Percentiles rank a stretch among this genome's conserved stretches.
These are phyloP conservation scores for Molorchus minor DNA, from an alignment of 2,888 invertebrate genomes.

Conservation along the genomic window DNA sequence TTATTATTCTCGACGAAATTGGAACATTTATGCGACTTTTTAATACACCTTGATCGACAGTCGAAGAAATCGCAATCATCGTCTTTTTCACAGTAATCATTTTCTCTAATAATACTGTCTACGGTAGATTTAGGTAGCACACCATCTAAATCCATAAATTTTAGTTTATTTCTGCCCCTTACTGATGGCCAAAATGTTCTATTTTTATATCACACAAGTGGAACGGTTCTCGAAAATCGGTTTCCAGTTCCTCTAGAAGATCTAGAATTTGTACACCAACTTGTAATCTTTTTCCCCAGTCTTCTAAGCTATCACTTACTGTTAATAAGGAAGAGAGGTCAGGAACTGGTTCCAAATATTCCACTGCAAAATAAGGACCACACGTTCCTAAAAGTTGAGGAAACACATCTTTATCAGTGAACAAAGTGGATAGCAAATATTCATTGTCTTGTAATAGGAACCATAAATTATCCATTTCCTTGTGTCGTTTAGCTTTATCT, in stretches of 20 bases:
- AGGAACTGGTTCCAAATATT: constrained; percentile 69
- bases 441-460: constrained; percentile 73
- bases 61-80: constrained; percentile 75
- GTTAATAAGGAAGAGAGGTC: constrained; percentile 65
- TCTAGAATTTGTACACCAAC: constrained; percentile 71
- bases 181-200: constrained; percentile 71
- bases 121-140: constrained; percentile 68
- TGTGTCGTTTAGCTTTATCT: constrained; percentile 58
- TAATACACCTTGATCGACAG: constrained; percentile 71
- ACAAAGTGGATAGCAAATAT: constrained; percentile 69
- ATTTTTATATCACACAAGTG: constrained; percentile 75
- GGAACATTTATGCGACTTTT: constrained; percentile 65
- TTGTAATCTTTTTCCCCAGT: constrained; percentile 68
- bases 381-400: constrained; percentile 70
- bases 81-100: constrained; percentile 65
- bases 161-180: constrained; percentile 64
- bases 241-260: constrained; percentile 69
- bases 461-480: constrained; percentile 72
- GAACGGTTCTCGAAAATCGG: constrained; percentile 68
- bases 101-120: constrained; percentile 62
- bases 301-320: constrained; percentile 65
- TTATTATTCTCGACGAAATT: constrained; percentile 71
- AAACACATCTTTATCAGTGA: constrained; percentile 70
- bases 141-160: constrained; percentile 72
- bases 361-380: constrained; percentile 73